Base-by-base conservation (phyloP, 2,888 invertebrate genomes). In the Trichogramma dendrolimi region DNA sequence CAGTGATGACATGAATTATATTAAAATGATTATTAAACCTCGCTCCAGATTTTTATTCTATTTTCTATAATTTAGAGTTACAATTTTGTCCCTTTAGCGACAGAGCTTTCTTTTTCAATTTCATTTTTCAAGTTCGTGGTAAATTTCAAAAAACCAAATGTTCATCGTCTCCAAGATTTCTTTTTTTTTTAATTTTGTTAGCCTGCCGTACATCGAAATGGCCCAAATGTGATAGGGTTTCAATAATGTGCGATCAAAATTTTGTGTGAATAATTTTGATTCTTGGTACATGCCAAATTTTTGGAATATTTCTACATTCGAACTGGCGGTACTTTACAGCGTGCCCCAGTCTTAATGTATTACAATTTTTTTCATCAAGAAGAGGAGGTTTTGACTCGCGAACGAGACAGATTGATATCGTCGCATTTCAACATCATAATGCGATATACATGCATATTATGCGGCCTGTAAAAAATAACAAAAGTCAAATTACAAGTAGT, bases 1-100 rank as follows among this genome's bases (percentile, higher is more conserved):
- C 61, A 66, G 60, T 63, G 67, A 67, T 63, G 65, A 67, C 65
- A 67, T 65, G 56, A 27, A 67, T 61, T 65, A 62, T 59, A 60
- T 61, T 14, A 48, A 42, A 60, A 58, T n/a, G 40, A 55, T 61
- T 65, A 62, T 52, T 62, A 65, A 46, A 42, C 58, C 49, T 62
- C 58, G 62, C 58, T 60, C 58, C 55, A 60, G 27, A 58, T 49
- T 42, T 44, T 55, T 39, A 47, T 52, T 54, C 4, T 27, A 43
- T 44, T 47, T 50, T 47, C 50, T 43, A 39, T 54, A 38, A 54
- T 14, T 49, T 63, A 50, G 41, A 51, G 55, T 49, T 40, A 49
- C 11, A 11, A 44, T 38, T 55, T 51, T 55, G 11, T 11, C 40
- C 14, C 11, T 47, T 48, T 40, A 47, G 50, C 41, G 44, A 56